Base-by-base conservation (phyloP, 1,140 invertebrate species). In the Heliconius nattereri region DNA sequence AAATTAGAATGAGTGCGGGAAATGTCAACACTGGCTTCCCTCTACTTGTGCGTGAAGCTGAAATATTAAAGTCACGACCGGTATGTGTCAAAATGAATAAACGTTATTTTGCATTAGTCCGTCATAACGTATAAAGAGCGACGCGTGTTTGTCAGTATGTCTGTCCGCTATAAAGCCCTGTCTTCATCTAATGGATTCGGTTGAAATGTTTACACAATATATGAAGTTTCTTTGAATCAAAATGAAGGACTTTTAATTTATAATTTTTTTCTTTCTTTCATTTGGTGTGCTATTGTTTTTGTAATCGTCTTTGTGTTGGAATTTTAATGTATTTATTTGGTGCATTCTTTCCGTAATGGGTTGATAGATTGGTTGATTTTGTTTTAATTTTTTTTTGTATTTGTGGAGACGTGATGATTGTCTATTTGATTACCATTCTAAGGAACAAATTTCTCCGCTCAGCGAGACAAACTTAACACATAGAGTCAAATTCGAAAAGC, bases 171-270 rank as follows among this genome's bases (percentile, higher is more conserved):
- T 87, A 85, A 87, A 86, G 83, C 82, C 78, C 78, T 79, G 85
- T 86, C 87, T 89, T 89, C 84, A 87, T 91, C 86, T 90, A 90
- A 90, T 91, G 90, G 88, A 88, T 90, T 86, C 81, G 66, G 78
- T 73, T 82, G 80, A 81, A 80, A 85, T 90, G 86, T 90, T 88
- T 88, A 87, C 81, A 83, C 75, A 83, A 83, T 72, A 80, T 80
- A 82, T 75, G 79, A 81, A 84, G 80, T 84, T 81, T 77, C 82
- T 81, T 83, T 81, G 82, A 81, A 86, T 85, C 70, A 20, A 71
- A 76, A 72, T 70, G 40, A 70, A 77, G 76, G 76, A 77, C 76
- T 77, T 77, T 77, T 35, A 49, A 66, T 26, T 66, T 66, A 66
- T 29, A 37, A 32, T 66, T 26, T n/a, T 37, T n/a, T 37, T 45